Evolutionary conservation across 1,140 invertebrate genomes (phyloP), one percentile per base, ranked within the genome.

Genomic region (Drosophila auraria): DNA sequence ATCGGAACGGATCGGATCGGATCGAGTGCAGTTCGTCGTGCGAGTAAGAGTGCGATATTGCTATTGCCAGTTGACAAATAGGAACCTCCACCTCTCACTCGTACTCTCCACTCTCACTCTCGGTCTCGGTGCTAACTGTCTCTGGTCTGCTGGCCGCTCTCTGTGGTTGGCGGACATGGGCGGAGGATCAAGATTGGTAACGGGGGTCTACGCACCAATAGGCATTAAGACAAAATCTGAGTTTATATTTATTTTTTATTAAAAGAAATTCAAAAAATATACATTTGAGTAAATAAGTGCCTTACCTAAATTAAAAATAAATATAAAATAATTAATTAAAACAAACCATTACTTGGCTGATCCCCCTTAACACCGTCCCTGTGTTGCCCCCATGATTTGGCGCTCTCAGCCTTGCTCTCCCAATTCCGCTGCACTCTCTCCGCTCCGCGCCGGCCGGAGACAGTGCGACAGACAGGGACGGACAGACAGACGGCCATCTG

Each of bases 11-110:
- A 42, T 11, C 38, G 64, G 27, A 69, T 68, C 54, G 61, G 72
- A 78, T 56, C 80, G 83, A 69, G 63, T 87, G 80, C 83, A 87
- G 80, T 66, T 80, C 72, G 76, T 80, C 58, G 80, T 15, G 11
- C 45, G 20, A 36, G 59, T 36, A 1, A 30, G 53, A 63, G 73
- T 68, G 62, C 66, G 62, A 86, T 78, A 83, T 76, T 83, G 59
- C 27, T 20, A n/a, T 45, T 45, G 40, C 30, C 59, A 62, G 77
- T 81, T 81, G 79, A 81, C 79, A 81, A 75, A 76, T 76, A 58
- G 63, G 47, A 68, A 64, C 45, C 53, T 45, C 47, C 38, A 11
- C 56, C 45, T 58, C 49, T 58, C 57, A 25, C n/a, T 49, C 50
- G 23, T 49, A 17, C 57, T 44, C 65, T 38, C 51, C 51, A 51